A percentile compares a stretch with the other conserved stretches of the same genome.
phyloP scores from a whole-genome alignment of 2,888 invertebrate genomes.

The Nemapogon koenigi region DNA sequence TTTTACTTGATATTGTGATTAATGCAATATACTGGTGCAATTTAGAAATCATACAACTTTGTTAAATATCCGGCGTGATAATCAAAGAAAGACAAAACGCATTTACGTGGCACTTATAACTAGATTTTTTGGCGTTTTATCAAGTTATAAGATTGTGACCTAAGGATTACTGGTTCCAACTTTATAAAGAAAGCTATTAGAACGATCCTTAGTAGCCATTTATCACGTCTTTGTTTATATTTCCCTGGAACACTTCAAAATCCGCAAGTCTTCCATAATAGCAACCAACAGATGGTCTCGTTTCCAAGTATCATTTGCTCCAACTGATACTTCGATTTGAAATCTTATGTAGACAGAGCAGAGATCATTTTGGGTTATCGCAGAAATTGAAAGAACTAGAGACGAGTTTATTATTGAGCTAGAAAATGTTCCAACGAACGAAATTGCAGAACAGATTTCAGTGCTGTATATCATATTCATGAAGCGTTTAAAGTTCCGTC shows the following conservation, averaged over 20 bases:
- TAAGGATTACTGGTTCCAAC: not conserved
- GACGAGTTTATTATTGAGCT: conserved; percentile 40
- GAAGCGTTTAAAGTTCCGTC: too few species aligned
- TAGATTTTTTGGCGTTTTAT: too few species aligned
- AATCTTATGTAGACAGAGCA: conserved; percentile 20
- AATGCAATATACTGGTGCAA: too few species aligned
- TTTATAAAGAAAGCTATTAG: not conserved
- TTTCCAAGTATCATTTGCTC: conserved; percentile 44
- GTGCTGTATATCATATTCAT: conserved; percentile 9
- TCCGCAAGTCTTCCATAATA: conserved; percentile 42
- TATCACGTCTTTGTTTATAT: conserved; percentile 22
- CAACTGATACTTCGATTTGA: conserved; percentile 17
- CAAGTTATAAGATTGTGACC: too few species aligned
- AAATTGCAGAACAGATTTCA: conserved; percentile 28
- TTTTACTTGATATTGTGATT: too few species aligned
- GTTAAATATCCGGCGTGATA: too few species aligned
- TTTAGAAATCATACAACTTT: too few species aligned
- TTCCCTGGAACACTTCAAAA: conserved; percentile 26
- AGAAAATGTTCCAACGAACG: conserved; percentile 41
- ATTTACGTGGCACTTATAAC: too few species aligned
- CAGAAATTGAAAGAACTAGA: conserved; percentile 24
- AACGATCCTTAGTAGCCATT: conserved; percentile 6
- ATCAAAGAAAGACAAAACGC: too few species aligned
- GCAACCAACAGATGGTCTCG: conserved; percentile 51
- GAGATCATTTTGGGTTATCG: conserved; percentile 20